Percentiles rank a stretch among this genome's conserved stretches.
Evolutionary conservation across 1,140 invertebrate species (phyloP).

Genomic region (Cecropterus lyciades): DNA sequence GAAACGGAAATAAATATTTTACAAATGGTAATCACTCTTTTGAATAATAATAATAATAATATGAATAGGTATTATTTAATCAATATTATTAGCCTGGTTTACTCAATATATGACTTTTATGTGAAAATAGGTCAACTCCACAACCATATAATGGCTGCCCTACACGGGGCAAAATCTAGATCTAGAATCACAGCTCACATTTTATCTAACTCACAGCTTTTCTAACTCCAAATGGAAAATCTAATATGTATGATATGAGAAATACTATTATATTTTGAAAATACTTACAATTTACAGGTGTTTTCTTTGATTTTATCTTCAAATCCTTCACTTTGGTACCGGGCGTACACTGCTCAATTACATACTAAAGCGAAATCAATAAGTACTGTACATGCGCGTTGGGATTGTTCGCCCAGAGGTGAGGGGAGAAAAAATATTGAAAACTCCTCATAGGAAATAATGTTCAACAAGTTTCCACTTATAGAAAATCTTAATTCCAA

Average conservation of each 20-base stretch:
- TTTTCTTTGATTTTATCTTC: not conserved
- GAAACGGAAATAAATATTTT: not conserved
- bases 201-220: not conserved
- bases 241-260: not conserved
- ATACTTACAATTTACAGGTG: not conserved
- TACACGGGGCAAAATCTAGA: not conserved
- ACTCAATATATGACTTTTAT: not conserved
- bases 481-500: too few relatives aligned
- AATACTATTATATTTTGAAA: not conserved
- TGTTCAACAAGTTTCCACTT: too few relatives aligned
- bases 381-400: not conserved
- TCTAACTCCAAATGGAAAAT: not conserved
- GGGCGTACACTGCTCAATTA: not conserved
- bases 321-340: not conserved
- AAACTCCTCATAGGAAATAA: not conserved
- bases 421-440: not conserved
- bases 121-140: not conserved
- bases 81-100: too few relatives aligned
- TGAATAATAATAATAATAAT: too few relatives aligned
- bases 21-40: not conserved
- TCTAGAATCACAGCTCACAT: not conserved
- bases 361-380: slow-evolving; percentile 1
- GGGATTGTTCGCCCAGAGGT: not conserved
- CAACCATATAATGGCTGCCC: slow-evolving; percentile 2
- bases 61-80: too few relatives aligned